A percentile compares a stretch with the other conserved stretches of the same genome.
Conservation (phyloP, 2,888 invertebrate genomes). For the Dendrolimus pini region DNA sequence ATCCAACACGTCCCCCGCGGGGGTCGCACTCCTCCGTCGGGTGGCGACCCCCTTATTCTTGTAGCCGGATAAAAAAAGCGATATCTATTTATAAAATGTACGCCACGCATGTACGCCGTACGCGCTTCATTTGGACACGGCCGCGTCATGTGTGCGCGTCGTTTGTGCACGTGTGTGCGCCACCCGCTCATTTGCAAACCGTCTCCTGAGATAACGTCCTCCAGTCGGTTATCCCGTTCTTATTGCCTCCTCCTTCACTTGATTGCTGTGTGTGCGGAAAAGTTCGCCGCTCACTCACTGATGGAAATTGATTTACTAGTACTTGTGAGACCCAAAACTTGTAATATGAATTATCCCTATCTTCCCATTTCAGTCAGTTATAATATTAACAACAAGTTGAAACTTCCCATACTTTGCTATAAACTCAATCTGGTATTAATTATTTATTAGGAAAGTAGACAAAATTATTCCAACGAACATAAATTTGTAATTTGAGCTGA, state of each 20-base stretch:
- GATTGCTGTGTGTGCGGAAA: slow-evolving; percentile 70
- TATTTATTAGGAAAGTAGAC: too few relatives aligned
- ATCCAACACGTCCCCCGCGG: slow-evolving; percentile 76
- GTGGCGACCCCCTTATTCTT: slow-evolving; percentile 70
- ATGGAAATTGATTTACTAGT: slow-evolving; percentile 60
- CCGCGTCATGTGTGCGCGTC: slow-evolving; percentile 46
- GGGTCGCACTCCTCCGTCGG: slow-evolving; percentile 50
- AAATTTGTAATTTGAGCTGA: too few relatives aligned
- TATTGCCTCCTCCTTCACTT: slow-evolving; percentile 71
- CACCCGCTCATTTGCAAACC: slow-evolving; percentile 74
- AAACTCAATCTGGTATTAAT: too few relatives aligned
- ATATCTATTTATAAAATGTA: slow-evolving; percentile 77
- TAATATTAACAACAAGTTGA: background rate
- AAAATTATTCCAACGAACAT: too few relatives aligned
- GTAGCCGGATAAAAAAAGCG: slow-evolving; percentile 75
- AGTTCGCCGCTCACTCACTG: slow-evolving; percentile 58
- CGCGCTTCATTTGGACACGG: slow-evolving; percentile 46
- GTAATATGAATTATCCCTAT: slow-evolving; percentile 44
- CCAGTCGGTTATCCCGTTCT: slow-evolving; percentile 72
- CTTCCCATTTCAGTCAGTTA: slow-evolving; percentile 13
- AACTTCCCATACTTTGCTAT: too few relatives aligned
- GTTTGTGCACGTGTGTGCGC: slow-evolving; percentile 41
- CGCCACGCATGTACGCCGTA: slow-evolving; percentile 55
- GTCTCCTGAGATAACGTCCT: slow-evolving; percentile 75
- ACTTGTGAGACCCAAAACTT: slow-evolving; percentile 48